Conservation (phyloP, 2,113 vertebrate genomes). For the Pampusana beccarii region DNA sequence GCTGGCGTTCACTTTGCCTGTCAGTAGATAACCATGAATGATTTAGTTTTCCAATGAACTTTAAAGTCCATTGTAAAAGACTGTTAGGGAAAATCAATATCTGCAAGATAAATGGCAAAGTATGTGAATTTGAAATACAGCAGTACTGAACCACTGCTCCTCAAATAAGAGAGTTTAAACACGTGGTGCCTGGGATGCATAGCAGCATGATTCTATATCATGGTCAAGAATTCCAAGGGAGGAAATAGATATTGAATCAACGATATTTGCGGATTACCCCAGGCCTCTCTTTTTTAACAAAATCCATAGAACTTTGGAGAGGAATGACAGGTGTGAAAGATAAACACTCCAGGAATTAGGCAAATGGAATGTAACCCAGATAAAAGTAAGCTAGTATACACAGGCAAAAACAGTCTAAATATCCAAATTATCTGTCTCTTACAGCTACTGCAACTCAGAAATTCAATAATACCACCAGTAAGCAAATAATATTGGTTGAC, state of each 20-base stretch:
- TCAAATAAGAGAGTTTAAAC: not conserved
- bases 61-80: constrained; percentile 8
- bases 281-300: not conserved
- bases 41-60: constrained; percentile 18
- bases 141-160: not conserved
- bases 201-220: not conserved
- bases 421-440: not conserved
- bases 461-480: not conserved
- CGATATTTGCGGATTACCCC: not conserved
- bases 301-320: not conserved
- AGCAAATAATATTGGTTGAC: not conserved
- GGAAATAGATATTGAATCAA: not conserved
- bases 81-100: constrained; percentile 31
- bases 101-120: not conserved
- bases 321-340: not conserved
- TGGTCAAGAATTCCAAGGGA: not conserved
- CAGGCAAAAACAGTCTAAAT: not conserved
- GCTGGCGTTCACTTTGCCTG: not conserved
- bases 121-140: not conserved
- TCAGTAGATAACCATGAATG: constrained; percentile 10
- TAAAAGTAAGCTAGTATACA: not conserved
- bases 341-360: not conserved
- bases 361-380: not conserved
- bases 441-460: not conserved
- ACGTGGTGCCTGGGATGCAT: not conserved